Base-by-base conservation (phyloP, 2,113 vertebrate species). In the Oryzias celebensis region DNA sequence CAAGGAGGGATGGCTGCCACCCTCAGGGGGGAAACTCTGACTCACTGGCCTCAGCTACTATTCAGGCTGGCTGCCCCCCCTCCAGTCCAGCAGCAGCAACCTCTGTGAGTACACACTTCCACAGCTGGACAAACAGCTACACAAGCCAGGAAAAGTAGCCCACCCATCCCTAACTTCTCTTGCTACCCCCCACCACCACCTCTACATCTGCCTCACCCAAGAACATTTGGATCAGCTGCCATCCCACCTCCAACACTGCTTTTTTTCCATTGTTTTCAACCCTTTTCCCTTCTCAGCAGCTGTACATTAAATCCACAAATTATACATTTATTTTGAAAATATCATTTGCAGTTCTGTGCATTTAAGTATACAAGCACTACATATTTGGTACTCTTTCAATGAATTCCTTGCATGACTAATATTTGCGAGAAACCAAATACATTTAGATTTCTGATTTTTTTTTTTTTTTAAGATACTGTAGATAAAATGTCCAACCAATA, bases 101-200 rank as follows among this genome's bases (percentile, higher is more conserved):
- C 80, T 71, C 71, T 81, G 80, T 82, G 80, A 78, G 85, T 87
- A 87, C 82, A 86, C 85, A 85, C 81, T 82, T 85, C 89, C 85
- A 90, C 91, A 91, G 86, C 88, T 91, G 88, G 88, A 85, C 87
- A 92, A 91, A 91, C 78, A 91, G 57, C 60, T 18, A 24, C 55
- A 67, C 59, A 45, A 36, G 84, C 88, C 86, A 87, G 87, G 73
- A 87, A 90, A 88, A 88, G 84, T 83, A 87, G 77, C 69, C 68
- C 78, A 83, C 60, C 73, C 84, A 50, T 71, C 75, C 70, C 68
- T 61, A 68, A 36, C 75, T 74, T 65, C 73, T 70, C 58, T 60
- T 58, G 18, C 45, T 80, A 49, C 56, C 56, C 58, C 71, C 66
- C 73, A 36, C 31, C 58, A 56, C 62, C 71, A 64, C 73, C 52